Base-by-base conservation (phyloP, 1,140 invertebrate genomes). In the Bradynema listronoti region DNA sequence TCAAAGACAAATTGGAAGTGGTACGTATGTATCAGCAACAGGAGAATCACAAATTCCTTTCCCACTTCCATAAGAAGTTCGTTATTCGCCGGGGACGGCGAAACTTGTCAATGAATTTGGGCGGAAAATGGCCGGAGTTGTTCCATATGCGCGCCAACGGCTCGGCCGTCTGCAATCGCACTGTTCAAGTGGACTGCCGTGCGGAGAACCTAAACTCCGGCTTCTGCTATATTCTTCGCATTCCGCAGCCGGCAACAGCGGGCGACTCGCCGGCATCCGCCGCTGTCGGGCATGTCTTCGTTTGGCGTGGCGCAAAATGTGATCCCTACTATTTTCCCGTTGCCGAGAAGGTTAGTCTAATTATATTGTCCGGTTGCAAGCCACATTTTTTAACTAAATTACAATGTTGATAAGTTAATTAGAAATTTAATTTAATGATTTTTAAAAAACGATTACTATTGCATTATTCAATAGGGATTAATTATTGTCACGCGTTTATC, bases 1-100 rank as follows among this genome's bases (percentile, higher is more conserved):
- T 94, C 79, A 88, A 90, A 33, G 88, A 91, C 72, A 90, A 95
- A 72, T 81, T 98, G 57, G 92, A 98, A 82, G 92, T 98, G 1
- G 87, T 97, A 0, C 81, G 92, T 46, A 69, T 78, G 60, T 70
- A 69, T 63, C 75, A 84, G 69, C 94, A 99, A 79, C 93, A 99
- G 81, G 95, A 99, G 81, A 96, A 93, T 81, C 84, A 95, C 24
- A 97, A 97, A 80, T 98, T 99, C 78, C 86, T 99, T 82, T 88
- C 93, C 0, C 93, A 98, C 80, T 99, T 98, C 80, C 90, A 94
- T 75, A 82, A 87, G 54, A 88, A 91, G 77, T 95, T 98, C 80
- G 85, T 98, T 14, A 95, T 98, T 46, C 87, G 88, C 67, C 85
- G 86, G 61, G 94, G 92, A 25, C 60, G 65, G 27, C 52, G 57